These are phyloP conservation scores for Cherax quadricarinatus DNA, from an alignment of 1,140 invertebrate genomes.

Conservation along the genomic window DNA sequence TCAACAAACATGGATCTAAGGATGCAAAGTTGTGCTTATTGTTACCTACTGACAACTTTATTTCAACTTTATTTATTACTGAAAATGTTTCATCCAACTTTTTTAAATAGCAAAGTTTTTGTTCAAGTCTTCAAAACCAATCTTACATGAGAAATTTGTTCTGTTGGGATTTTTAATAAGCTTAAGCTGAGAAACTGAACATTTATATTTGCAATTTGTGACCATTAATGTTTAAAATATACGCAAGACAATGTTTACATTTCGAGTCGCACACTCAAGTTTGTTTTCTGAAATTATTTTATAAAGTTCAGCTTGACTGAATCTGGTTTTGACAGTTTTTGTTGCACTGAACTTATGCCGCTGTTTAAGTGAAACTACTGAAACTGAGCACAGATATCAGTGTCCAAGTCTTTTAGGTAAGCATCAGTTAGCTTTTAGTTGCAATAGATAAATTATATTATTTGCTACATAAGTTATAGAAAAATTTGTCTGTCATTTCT, in stretches of 20 bases:
- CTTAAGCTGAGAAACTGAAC: constrained; percentile 13
- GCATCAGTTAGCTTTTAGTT: too few relatives aligned
- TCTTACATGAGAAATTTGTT: constrained; percentile 10
- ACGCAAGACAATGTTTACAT: background rate
- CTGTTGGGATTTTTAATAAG: constrained; percentile 3
- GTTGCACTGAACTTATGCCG: too few relatives aligned
- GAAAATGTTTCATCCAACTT: too few relatives aligned
- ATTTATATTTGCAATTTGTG: background rate
- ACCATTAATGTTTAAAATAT: constrained; percentile 31
- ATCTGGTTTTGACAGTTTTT: too few relatives aligned
- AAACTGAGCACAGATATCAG: too few relatives aligned
- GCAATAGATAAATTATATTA: too few relatives aligned
- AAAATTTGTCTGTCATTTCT: too few relatives aligned
- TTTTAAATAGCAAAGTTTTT: constrained; percentile 6
- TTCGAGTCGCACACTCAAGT: background rate
- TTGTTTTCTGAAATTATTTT: too few relatives aligned
- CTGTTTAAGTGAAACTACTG: too few relatives aligned
- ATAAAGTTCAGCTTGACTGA: too few relatives aligned
- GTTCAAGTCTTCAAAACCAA: constrained; percentile 20
- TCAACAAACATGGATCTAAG: background rate
- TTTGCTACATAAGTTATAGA: too few relatives aligned
- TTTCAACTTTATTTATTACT: background rate
- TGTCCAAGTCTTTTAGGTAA: too few relatives aligned
- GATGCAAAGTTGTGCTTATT: constrained; percentile 16
- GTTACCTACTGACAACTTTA: background rate